Evolutionary conservation across 2,888 invertebrate genomes (phyloP).

Genomic region (Thereva nobilitata): DNA sequence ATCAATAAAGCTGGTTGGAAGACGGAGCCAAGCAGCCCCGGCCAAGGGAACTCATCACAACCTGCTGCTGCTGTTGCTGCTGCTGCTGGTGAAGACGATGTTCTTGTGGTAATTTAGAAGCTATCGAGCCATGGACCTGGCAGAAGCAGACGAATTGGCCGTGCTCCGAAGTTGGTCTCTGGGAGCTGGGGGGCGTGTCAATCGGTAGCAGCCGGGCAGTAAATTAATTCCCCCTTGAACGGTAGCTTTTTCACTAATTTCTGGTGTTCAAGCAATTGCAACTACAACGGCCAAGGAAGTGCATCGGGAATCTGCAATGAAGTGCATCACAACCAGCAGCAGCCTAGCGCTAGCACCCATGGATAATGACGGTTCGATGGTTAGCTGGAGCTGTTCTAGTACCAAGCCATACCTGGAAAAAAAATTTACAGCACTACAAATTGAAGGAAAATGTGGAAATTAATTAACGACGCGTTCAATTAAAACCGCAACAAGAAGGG

Average conservation of each 20-base stretch:
- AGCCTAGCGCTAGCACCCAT: not conserved
- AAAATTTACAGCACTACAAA: constrained; percentile 10
- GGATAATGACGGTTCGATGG: not conserved
- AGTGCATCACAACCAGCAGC: not conserved
- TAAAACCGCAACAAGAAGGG: constrained; percentile 24
- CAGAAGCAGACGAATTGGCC: constrained; percentile 7
- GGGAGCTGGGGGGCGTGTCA: constrained; percentile 27
- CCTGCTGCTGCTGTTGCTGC: not conserved
- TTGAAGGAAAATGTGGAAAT: constrained; percentile 32
- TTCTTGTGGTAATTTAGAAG: constrained; percentile 1
- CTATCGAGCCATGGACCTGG: too few species aligned
- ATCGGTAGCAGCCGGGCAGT: constrained; percentile 29
- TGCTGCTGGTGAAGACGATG: not conserved
- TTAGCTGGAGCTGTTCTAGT: not conserved
- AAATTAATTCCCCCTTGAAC: constrained; percentile 29
- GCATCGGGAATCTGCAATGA: not conserved
- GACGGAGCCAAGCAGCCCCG: not conserved
- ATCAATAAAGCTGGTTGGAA: constrained; percentile 18
- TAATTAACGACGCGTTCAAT: constrained; percentile 33
- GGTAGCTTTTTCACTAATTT: constrained; percentile 34
- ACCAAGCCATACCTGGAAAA: not conserved
- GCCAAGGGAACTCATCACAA: not conserved
- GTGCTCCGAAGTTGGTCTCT: not conserved
- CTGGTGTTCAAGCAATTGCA: constrained; percentile 31
- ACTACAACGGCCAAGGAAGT: not conserved